phyloP scores from a whole-genome alignment of 2,888 invertebrate genomes.

The Onthophagus sagittarius region DNA sequence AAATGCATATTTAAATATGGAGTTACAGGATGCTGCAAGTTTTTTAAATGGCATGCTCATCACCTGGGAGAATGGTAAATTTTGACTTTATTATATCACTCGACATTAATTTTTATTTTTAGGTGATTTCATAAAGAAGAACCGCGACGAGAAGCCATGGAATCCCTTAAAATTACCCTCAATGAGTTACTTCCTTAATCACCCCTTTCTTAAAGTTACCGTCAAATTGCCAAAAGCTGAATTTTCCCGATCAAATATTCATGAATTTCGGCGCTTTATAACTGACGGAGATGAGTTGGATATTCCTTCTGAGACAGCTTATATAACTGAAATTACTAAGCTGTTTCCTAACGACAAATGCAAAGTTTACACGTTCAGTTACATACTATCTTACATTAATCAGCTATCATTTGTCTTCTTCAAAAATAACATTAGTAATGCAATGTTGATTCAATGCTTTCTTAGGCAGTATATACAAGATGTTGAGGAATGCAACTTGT shows the following conservation, averaged over 20 bases:
- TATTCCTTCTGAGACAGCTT: constrained; percentile 16
- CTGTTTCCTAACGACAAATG: no score
- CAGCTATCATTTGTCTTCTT: no score
- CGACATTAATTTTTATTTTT: background rate
- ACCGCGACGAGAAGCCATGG: constrained; percentile 27
- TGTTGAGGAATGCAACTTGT: constrained; percentile 23
- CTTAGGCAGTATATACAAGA: constrained; percentile 26
- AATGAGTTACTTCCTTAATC: constrained; percentile 21
- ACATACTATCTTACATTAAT: no score
- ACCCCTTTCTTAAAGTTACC: constrained; percentile 25
- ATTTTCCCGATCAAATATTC: constrained; percentile 23
- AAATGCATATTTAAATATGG: no score
- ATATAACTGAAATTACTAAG: no score
- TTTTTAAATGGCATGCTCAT: background rate
- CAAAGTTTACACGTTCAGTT: no score
- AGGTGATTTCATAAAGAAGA: constrained; percentile 26
- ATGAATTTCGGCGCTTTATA: constrained; percentile 26
- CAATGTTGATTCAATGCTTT: constrained; percentile 17
- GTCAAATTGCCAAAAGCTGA: constrained; percentile 28
- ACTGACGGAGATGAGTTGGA: no score
- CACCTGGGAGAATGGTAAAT: background rate
- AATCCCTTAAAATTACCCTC: constrained; percentile 18
- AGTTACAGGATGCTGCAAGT: background rate
- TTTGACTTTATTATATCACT: background rate
- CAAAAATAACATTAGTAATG: constrained; percentile 3